Evolutionary conservation across 2,113 vertebrate species (phyloP).

Genomic region (Pygoscelis antarcticus): DNA sequence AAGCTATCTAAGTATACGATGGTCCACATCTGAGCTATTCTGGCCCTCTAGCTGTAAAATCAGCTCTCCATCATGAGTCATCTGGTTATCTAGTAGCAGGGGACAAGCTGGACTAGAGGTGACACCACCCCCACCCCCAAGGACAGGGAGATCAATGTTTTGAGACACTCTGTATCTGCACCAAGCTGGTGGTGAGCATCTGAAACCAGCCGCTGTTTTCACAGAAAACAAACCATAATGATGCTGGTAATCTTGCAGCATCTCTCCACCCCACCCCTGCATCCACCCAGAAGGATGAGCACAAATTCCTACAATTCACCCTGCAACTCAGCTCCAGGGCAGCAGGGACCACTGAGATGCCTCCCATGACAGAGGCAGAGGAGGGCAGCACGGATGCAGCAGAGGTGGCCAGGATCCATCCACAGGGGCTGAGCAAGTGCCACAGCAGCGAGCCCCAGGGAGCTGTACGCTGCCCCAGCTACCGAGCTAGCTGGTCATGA

Average conservation of each 20-base stretch:
- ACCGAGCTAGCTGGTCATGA: fast-evolving
- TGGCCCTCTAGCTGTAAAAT: neutral
- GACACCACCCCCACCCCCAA: neutral
- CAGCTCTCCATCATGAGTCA: neutral
- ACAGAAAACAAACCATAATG: neutral
- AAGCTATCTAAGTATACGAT: neutral
- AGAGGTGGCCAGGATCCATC: neutral
- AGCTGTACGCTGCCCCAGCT: neutral
- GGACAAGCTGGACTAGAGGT: neutral
- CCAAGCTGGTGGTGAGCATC: neutral
- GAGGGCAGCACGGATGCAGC: neutral
- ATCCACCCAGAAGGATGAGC: neutral
- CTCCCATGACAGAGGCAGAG: neutral
- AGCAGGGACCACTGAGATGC: neutral
- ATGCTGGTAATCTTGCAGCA: neutral
- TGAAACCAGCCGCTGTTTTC: neutral
- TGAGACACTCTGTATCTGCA: neutral
- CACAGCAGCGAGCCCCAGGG: neutral
- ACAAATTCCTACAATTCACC: neutral
- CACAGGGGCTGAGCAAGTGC: neutral
- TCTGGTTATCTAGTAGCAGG: slow-evolving; percentile 1
- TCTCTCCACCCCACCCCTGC: neutral
- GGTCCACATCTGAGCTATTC: neutral
- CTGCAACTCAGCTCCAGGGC: neutral
- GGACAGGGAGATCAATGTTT: neutral